phyloP scores from a whole-genome alignment of 2,113 vertebrate species.

The Platycercus adscitus region DNA sequence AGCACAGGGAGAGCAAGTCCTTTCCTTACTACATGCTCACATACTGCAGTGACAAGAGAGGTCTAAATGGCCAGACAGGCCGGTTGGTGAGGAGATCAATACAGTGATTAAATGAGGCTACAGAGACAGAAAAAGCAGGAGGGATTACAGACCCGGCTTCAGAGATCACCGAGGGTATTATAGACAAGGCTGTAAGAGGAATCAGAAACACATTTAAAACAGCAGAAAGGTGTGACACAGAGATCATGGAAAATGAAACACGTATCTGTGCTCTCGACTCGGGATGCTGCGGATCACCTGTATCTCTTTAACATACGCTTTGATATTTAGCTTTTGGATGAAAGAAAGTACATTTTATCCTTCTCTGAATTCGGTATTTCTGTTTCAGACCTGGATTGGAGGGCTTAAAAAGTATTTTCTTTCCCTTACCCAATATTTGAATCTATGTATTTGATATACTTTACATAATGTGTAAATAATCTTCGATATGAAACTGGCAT shows the following conservation, averaged over 20 bases:
- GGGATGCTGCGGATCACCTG: background rate
- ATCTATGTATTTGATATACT: conserved; percentile 37
- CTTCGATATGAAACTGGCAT: conserved; percentile 40
- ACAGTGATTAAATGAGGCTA: background rate
- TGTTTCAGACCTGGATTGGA: background rate
- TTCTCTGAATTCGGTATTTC: background rate
- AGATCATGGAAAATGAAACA: conserved; percentile 59
- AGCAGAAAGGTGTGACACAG: conserved; percentile 27
- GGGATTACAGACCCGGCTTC: background rate
- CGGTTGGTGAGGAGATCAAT: background rate
- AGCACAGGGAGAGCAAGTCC: background rate
- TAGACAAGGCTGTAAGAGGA: conserved; percentile 1
- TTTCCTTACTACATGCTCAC: background rate
- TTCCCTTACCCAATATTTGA: background rate
- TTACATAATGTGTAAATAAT: conserved; percentile 59
- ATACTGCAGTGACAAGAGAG: background rate
- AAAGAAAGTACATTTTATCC: conserved; percentile 6
- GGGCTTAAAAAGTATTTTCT: background rate
- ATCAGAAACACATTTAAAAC: conserved; percentile 53
- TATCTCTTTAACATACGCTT: background rate
- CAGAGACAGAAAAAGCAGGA: background rate
- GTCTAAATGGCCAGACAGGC: background rate
- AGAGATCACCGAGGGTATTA: background rate
- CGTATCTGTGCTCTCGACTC: background rate
- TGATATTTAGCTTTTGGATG: background rate